Percentiles rank a stretch among this genome's conserved stretches.
Conservation (phyloP, 2,888 invertebrate species). For the Cactoblastis cactorum region DNA sequence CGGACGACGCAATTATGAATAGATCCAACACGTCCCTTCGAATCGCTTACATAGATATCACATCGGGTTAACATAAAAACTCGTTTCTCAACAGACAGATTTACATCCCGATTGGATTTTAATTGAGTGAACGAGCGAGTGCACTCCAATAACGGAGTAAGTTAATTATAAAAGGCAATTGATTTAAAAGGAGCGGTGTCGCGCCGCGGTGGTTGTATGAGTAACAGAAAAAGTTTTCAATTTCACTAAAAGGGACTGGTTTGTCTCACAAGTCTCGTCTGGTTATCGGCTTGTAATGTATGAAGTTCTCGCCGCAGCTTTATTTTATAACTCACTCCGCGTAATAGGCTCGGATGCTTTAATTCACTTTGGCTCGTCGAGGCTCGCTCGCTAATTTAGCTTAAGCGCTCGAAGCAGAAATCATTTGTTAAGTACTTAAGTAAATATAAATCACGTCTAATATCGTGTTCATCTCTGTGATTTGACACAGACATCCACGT, state of each 20-base stretch:
- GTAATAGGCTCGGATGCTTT: constrained; percentile 69
- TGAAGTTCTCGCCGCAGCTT: constrained; percentile 74
- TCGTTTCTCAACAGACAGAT: constrained; percentile 62
- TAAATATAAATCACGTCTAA: background rate
- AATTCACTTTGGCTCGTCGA: constrained; percentile 63
- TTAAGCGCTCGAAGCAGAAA: constrained; percentile 2
- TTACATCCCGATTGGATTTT: constrained; percentile 72
- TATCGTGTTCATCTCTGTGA: background rate
- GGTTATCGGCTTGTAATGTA: constrained; percentile 80
- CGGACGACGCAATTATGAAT: constrained; percentile 8
- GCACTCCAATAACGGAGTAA: constrained; percentile 71
- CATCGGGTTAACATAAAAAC: constrained; percentile 61
- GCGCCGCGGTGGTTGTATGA: constrained; percentile 71
- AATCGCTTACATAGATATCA: constrained; percentile 45
- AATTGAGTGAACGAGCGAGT: constrained; percentile 70
- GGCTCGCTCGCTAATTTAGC: constrained; percentile 49
- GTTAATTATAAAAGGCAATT: constrained; percentile 79
- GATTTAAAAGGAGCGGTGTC: constrained; percentile 76
- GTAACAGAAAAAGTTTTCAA: constrained; percentile 80
- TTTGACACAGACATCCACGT: too few relatives aligned
- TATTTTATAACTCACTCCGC: constrained; percentile 78
- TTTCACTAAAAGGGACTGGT: constrained; percentile 81
- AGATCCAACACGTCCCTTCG: constrained; percentile 24
- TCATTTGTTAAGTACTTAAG: background rate
- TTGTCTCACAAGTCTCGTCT: constrained; percentile 79